Evolutionary conservation across 1,140 invertebrate genomes (phyloP).

Genomic region (Drosophila albomicans): DNA sequence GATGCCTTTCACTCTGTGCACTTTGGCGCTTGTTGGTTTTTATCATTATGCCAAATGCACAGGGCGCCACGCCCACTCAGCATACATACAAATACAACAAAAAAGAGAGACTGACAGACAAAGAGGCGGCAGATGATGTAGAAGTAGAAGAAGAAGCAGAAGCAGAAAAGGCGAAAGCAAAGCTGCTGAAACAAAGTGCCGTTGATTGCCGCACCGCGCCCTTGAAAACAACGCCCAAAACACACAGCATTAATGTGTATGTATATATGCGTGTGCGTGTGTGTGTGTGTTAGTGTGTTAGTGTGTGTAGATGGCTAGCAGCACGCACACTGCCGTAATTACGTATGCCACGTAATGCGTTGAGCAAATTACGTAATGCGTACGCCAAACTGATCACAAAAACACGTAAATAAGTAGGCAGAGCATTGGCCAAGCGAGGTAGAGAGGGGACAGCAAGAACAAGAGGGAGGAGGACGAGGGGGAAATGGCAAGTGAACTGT

Average conservation of each 20-base stretch:
- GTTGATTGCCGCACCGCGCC: slow-evolving; percentile 44
- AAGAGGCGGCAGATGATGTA: slow-evolving; percentile 11
- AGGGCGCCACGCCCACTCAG: slow-evolving; percentile 34
- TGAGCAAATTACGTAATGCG: slow-evolving; percentile 55
- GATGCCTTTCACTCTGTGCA: slow-evolving; percentile 38
- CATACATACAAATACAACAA: neutral
- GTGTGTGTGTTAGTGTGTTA: neutral
- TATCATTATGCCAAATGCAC: slow-evolving; percentile 57
- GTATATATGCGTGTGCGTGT: neutral
- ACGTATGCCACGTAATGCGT: slow-evolving; percentile 52
- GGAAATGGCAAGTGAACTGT: neutral
- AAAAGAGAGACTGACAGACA: slow-evolving; percentile 11
- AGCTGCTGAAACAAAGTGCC: slow-evolving; percentile 37
- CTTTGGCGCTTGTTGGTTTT: slow-evolving; percentile 54
- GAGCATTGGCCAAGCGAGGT: neutral
- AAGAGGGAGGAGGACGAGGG: neutral
- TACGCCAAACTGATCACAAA: slow-evolving; percentile 49
- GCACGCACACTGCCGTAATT: slow-evolving; percentile 42
- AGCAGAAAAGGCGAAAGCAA: slow-evolving; percentile 24
- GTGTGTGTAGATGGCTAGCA: slow-evolving; percentile 4
- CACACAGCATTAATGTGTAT: slow-evolving; percentile 1
- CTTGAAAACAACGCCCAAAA: slow-evolving; percentile 48
- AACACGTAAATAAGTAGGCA: slow-evolving; percentile 40
- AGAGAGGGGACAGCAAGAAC: neutral
- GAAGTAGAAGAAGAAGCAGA: neutral